These are phyloP conservation scores for Meganola albula DNA, from an alignment of 2,888 invertebrate genomes.

Conservation along the genomic window DNA sequence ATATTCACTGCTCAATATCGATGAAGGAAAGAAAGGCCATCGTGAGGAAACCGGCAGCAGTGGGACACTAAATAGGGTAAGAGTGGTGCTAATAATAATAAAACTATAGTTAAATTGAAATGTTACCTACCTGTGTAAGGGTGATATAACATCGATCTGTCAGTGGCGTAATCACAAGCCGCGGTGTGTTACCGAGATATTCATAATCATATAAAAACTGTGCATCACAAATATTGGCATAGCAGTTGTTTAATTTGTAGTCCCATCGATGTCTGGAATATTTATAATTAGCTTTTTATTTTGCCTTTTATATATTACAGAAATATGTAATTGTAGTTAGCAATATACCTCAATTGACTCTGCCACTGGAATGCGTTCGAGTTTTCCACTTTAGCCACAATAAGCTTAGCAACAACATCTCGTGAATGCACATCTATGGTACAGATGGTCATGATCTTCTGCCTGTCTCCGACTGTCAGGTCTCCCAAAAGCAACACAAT, in stretches of 20 bases:
- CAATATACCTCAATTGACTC: slow-evolving; percentile 85
- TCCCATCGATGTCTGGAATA: slow-evolving; percentile 89
- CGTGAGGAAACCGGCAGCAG: no score
- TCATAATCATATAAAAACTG: slow-evolving; percentile 95
- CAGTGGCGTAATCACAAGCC: slow-evolving; percentile 95
- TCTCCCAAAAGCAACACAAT: slow-evolving; percentile 90
- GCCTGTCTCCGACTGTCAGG: slow-evolving; percentile 88
- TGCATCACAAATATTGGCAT: slow-evolving; percentile 96
- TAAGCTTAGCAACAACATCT: slow-evolving; percentile 94
- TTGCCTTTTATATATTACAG: no score
- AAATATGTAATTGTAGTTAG: no score
- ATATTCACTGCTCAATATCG: no score
- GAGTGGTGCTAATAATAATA: no score
- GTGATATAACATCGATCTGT: slow-evolving; percentile 98
- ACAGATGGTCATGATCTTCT: slow-evolving; percentile 98
- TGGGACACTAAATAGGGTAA: no score
- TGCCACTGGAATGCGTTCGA: slow-evolving; percentile 93
- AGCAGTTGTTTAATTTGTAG: slow-evolving; percentile 86
- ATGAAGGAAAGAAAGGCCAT: no score
- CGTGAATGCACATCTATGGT: slow-evolving; percentile 97
- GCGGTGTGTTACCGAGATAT: slow-evolving; percentile 95
- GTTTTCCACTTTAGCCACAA: slow-evolving; percentile 87
- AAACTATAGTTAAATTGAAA: no score
- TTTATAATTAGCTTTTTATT: no score
- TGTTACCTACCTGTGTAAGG: slow-evolving; percentile 87